A percentile compares a stretch with the other conserved stretches of the same genome.
Conservation (phyloP, 2,888 invertebrate species). For the Trisateles emortualis region DNA sequence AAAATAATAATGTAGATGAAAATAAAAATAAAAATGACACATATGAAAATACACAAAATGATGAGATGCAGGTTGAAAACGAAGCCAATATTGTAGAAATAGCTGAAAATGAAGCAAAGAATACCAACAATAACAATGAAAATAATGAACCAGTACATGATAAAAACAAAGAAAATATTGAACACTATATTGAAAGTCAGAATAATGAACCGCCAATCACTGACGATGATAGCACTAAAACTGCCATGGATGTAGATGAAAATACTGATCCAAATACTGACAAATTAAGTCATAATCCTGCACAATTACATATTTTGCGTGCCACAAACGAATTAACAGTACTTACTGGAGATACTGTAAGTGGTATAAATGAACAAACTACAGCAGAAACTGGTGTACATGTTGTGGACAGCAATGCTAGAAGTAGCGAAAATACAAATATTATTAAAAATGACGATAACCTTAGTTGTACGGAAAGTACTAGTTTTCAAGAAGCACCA, state of each 20-base stretch:
- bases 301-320: neutral
- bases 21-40: neutral
- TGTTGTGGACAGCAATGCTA: neutral
- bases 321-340: neutral
- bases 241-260: neutral
- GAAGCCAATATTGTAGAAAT: constrained; percentile 22
- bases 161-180: neutral
- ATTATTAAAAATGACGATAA: neutral
- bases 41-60: neutral
- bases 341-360: neutral
- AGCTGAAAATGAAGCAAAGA: constrained; percentile 13
- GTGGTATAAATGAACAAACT: neutral
- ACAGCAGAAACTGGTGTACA: neutral
- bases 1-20: neutral
- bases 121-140: constrained; percentile 1
- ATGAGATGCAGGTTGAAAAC: constrained; percentile 6
- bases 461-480: neutral
- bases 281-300: neutral
- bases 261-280: neutral
- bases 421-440: neutral
- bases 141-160: neutral
- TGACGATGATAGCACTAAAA: neutral
- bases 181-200: neutral
- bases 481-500: neutral
- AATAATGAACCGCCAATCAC: neutral